Base-by-base conservation (phyloP, 92 coral and sea anemone genomes). In the Porites divaricata region DNA sequence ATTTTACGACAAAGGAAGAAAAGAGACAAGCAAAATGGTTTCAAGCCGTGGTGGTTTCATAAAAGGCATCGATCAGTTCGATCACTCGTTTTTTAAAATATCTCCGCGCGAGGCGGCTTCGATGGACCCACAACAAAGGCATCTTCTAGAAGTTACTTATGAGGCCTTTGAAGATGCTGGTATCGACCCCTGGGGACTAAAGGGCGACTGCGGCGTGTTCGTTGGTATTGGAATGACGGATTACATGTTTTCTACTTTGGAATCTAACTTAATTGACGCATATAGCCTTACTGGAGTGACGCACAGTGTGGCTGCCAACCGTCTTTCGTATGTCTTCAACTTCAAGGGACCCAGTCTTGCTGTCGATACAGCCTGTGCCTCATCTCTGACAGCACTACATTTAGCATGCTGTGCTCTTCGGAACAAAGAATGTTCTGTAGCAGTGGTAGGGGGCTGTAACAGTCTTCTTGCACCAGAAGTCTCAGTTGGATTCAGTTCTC, bases 131-230 rank as follows among this genome's bases (percentile, higher is more conserved):
- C 89, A 89, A 35, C 93, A 89, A 22, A 35, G 93, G 63, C 76
- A 85, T 0, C 67, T 89, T 9, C 79, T 89, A 22, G 86, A 89
- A 67, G 80, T 76, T 10, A 86, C 84, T 21, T 78, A 79, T n/a
- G 89, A 89, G 72, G 93, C 93, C 2, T 72, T 85, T 14, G 93
- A 85, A 25, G 89, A 84, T 22, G 88, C 89, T 2, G 89, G 89
- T 4, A 50, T 58, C 22, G 77, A 66, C 59, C 56, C 85, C 19
- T 22, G 79, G 61, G 48, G 63, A 15, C 54, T 49, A 16, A 56
- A 65, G 13, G 71, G 70, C 61, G 17, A 48, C 61, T 51, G 63
- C 16, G 87, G 87, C 8, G 87, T 83, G 26, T 83, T 71, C 22
- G 80, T 73, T 20, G 87, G 87, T 10, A 26, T 63, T 73, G 56